These are phyloP conservation scores for Thera obeliscata DNA, from an alignment of 2,888 invertebrate species.

Conservation along the genomic window DNA sequence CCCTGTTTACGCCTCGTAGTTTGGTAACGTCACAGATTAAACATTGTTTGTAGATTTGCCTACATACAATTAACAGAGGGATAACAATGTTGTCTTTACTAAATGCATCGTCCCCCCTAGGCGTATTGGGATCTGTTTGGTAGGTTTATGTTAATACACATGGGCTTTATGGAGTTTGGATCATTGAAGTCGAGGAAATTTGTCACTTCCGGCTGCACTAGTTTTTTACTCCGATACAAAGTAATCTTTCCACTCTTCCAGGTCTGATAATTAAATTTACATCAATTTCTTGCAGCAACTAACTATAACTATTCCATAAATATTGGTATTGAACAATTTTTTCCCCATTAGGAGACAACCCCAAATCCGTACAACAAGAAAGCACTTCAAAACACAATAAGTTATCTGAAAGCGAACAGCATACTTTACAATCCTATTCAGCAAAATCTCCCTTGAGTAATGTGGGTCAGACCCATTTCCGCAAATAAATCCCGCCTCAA, in stretches of 20 bases:
- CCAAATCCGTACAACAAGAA: slow-evolving; percentile 41
- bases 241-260: too few species aligned
- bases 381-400: slow-evolving; percentile 64
- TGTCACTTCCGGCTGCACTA: too few species aligned
- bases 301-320: too few species aligned
- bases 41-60: slow-evolving; percentile 40
- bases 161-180: background rate
- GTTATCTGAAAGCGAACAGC: slow-evolving; percentile 68
- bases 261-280: too few species aligned
- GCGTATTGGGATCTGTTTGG: slow-evolving; percentile 2
- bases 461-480: slow-evolving; percentile 77
- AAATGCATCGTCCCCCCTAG: slow-evolving; percentile 30
- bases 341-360: slow-evolving; percentile 6
- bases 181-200: too few species aligned
- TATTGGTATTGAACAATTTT: too few species aligned
- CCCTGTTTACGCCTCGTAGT: slow-evolving; percentile 41
- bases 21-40: slow-evolving; percentile 42
- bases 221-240: too few species aligned
- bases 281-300: too few species aligned
- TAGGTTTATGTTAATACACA: background rate
- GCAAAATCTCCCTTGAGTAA: slow-evolving; percentile 78
- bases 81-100: slow-evolving; percentile 39
- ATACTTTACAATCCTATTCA: slow-evolving; percentile 75
- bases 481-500: slow-evolving; percentile 78
- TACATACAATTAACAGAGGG: slow-evolving; percentile 40